Evolutionary conservation across 2,888 invertebrate genomes (phyloP).

Genomic region (Mythimna albipuncta): DNA sequence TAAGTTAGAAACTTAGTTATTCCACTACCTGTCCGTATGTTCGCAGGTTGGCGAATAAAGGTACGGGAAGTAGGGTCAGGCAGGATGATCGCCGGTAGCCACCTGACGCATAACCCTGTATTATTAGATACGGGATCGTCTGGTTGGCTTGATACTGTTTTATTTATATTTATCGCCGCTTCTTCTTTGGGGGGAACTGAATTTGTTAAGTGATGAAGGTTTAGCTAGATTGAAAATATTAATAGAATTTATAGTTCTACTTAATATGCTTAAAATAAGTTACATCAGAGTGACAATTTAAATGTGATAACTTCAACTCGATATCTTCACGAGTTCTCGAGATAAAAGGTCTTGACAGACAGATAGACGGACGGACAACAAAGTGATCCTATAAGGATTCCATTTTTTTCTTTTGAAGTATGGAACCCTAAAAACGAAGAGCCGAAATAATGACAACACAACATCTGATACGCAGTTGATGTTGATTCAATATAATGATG

Average conservation of each 20-base stretch:
- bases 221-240: not conserved
- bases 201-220: slow-evolving; percentile 20
- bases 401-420: no score
- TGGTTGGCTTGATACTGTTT: slow-evolving; percentile 30
- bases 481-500: no score
- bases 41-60: slow-evolving; percentile 26
- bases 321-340: no score
- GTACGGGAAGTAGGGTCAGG: slow-evolving; percentile 51
- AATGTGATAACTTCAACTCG: no score
- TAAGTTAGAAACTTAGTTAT: slow-evolving; percentile 18
- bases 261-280: no score
- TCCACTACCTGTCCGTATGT: slow-evolving; percentile 44
- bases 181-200: slow-evolving; percentile 7
- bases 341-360: no score
- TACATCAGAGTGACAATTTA: no score
- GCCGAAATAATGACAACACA: no score
- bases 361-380: no score
- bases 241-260: not conserved
- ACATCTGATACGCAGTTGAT: no score
- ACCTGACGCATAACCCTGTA: slow-evolving; percentile 49
- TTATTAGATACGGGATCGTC: slow-evolving; percentile 45
- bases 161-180: slow-evolving; percentile 20
- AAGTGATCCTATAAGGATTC: no score
- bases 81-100: slow-evolving; percentile 46
- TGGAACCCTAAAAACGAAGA: no score